Evolutionary conservation across 2,888 invertebrate species (phyloP).

Genomic region (Papilio demoleus): DNA sequence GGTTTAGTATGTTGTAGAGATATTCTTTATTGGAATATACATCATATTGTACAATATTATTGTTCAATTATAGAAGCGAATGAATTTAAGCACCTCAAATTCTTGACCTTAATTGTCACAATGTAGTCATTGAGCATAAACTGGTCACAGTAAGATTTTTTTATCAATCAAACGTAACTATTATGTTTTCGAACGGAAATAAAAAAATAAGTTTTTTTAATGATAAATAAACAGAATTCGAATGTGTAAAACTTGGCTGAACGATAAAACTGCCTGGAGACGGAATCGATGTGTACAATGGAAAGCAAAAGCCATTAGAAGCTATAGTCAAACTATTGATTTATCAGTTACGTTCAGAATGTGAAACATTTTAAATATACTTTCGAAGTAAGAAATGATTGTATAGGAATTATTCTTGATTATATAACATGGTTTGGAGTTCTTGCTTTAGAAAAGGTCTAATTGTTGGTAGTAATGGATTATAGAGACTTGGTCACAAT

Average conservation of each 20-base stretch:
- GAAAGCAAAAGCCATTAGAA: not conserved
- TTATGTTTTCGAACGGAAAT: too few relatives aligned
- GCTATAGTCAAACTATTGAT: slow-evolving; percentile 7
- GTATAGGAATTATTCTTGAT: not conserved
- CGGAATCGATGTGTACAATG: not conserved
- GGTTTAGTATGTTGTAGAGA: too few relatives aligned
- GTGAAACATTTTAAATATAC: not conserved
- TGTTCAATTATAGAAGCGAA: not conserved
- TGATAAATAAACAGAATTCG: too few relatives aligned
- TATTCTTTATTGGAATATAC: not conserved
- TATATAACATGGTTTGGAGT: not conserved
- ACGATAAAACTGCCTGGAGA: too few relatives aligned
- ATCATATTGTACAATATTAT: not conserved
- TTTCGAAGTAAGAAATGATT: too few relatives aligned
- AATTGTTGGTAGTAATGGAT: too few relatives aligned
- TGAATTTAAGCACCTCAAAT: not conserved
- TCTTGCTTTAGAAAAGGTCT: too few relatives aligned
- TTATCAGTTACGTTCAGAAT: slow-evolving; percentile 14
- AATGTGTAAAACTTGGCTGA: too few relatives aligned
- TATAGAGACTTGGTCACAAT: too few relatives aligned
- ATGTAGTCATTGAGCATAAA: not conserved
- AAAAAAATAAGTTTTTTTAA: too few relatives aligned
- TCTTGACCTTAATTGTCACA: slow-evolving; percentile 16
- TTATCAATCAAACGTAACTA: too few relatives aligned
- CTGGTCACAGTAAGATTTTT: too few relatives aligned